These are phyloP conservation scores for Papilio protenor DNA, from an alignment of 2,888 invertebrate species.

Conservation along the genomic window DNA sequence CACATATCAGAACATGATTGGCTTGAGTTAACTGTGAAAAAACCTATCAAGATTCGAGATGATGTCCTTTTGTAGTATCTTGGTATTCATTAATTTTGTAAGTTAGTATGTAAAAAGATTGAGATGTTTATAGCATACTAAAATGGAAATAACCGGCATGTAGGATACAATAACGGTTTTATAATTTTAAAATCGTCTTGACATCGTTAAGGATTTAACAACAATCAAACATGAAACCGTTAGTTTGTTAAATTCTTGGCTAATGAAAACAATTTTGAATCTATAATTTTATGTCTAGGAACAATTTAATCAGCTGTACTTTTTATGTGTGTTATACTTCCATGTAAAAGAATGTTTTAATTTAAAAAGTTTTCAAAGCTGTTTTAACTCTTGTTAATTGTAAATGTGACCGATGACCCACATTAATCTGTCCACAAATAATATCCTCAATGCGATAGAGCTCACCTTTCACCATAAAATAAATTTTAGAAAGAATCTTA, in stretches of 20 bases:
- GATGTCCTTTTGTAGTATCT: neutral
- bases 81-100: conserved; percentile 19
- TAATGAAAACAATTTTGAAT: neutral
- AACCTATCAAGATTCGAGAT: conserved; percentile 33
- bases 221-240: conserved; percentile 7
- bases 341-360: neutral
- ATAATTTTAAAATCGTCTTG: neutral
- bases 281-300: neutral
- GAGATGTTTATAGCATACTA: conserved; percentile 19
- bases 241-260: neutral
- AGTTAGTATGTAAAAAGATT: conserved; percentile 20
- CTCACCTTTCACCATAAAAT: neutral
- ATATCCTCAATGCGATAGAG: neutral
- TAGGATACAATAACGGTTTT: conserved; percentile 29
- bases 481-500: conserved; percentile 9
- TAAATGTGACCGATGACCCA: neutral
- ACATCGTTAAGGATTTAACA: neutral
- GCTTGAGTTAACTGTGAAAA: conserved; percentile 17
- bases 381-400: neutral
- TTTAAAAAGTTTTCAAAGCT: neutral
- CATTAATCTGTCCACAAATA: neutral
- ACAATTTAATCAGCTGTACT: no score
- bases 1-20: neutral
- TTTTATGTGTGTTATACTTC: neutral
- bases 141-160: conserved; percentile 23